Percentiles rank a stretch among this genome's conserved stretches.
Evolutionary conservation across 2,888 invertebrate genomes (phyloP).

Genomic region (Drosophila austrosaltans): DNA sequence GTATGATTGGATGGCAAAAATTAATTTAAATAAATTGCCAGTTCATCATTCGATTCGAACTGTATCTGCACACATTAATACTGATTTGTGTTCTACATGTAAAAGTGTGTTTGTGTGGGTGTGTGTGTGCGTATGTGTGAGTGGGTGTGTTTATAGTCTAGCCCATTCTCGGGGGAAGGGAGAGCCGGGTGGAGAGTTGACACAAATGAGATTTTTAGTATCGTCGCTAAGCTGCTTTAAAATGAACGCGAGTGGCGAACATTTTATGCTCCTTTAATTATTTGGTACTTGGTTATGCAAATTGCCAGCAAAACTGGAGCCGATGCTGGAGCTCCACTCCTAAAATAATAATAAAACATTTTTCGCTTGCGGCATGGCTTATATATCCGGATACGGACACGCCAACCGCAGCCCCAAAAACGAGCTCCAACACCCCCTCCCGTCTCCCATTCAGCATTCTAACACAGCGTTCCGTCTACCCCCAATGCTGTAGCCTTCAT

Average conservation of each 20-base stretch:
- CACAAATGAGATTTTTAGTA: conserved; percentile 24
- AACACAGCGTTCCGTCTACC: not conserved
- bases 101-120: not conserved
- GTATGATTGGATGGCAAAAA: conserved; percentile 1
- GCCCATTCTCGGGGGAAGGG: not conserved
- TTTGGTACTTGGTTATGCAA: conserved; percentile 55
- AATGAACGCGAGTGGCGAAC: not conserved
- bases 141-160: not conserved
- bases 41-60: not conserved
- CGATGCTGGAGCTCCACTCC: conserved; percentile 7
- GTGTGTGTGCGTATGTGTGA: not conserved
- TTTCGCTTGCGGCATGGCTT: conserved; percentile 15
- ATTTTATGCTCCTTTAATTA: conserved; percentile 46
- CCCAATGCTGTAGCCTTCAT: no score
- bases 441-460: not conserved
- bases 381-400: conserved; percentile 2
- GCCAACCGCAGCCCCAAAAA: not conserved
- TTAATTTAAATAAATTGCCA: conserved; percentile 9
- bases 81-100: no score
- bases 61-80: not conserved
- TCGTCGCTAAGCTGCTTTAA: conserved; percentile 11
- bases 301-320: conserved; percentile 36
- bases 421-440: no score
- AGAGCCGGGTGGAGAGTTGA: not conserved
- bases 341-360: conserved; percentile 51